A percentile compares a stretch with the other conserved stretches of the same genome.
Evolutionary conservation across 2,113 vertebrate genomes (phyloP).

Genomic region (Dermatemys mawii): DNA sequence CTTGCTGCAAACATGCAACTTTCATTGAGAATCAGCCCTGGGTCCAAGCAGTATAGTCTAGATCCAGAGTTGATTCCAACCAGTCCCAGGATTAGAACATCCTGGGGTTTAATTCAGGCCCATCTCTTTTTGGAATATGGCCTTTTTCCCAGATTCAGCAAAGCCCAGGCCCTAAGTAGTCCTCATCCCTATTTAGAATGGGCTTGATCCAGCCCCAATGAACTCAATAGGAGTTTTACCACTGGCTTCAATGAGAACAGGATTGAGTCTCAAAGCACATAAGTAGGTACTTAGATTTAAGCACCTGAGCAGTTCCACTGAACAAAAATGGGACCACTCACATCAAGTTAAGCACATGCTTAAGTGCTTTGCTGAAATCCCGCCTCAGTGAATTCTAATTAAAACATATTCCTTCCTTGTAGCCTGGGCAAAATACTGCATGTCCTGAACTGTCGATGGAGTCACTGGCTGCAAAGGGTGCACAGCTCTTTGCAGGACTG

Average conservation of each 20-base stretch:
- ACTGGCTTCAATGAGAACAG: neutral
- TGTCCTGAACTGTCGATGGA: neutral
- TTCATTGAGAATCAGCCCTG: neutral
- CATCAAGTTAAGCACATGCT: neutral
- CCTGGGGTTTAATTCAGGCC: neutral
- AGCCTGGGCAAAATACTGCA: accelerated
- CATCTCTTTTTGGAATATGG: neutral
- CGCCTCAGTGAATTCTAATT: accelerated
- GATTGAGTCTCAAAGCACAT: neutral
- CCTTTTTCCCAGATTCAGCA: neutral
- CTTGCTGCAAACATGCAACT: neutral
- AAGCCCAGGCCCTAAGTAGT: neutral
- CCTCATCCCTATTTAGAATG: neutral
- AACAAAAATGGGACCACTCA: neutral
- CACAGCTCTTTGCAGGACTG: neutral
- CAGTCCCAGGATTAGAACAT: neutral
- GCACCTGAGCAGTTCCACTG: neutral
- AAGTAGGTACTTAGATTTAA: neutral
- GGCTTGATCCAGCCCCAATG: neutral
- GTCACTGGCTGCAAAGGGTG: neutral
- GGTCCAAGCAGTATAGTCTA: neutral
- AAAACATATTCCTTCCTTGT: neutral
- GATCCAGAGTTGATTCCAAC: neutral
- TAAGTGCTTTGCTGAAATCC: neutral
- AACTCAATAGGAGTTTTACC: neutral